phyloP scores from a whole-genome alignment of 2,888 invertebrate species.

The Drosophila birchii region DNA sequence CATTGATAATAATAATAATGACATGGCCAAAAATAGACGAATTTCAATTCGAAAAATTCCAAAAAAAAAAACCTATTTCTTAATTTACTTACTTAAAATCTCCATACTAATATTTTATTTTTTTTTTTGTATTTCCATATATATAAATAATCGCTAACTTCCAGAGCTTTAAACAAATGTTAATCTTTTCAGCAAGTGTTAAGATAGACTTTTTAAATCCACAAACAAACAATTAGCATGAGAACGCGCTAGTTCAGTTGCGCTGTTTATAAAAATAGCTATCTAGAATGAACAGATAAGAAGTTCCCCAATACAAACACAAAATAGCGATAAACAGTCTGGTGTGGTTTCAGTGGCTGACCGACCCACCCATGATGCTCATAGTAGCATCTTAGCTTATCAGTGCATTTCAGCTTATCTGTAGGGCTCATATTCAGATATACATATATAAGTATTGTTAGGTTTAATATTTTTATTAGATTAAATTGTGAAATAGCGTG shows the following conservation, averaged over 20 bases:
- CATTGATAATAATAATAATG: no score
- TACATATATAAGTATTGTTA: not conserved
- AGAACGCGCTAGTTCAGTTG: not conserved
- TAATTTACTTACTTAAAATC: no score
- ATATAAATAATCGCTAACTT: not conserved
- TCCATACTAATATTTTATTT: no score
- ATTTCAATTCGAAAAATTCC: no score
- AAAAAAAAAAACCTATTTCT: no score
- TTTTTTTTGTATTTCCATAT: not conserved
- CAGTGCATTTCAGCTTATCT: constrained; percentile 1
- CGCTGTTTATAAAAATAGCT: constrained; percentile 1
- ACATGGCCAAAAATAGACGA: no score
- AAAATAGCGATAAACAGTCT: not conserved
- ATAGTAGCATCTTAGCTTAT: constrained; percentile 4
- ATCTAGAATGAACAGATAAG: constrained; percentile 35
- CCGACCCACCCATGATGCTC: not conserved
- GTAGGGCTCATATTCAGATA: not conserved
- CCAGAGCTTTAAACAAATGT: no score
- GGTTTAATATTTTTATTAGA: not conserved
- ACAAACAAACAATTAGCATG: not conserved
- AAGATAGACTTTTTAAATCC: not conserved
- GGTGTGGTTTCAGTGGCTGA: not conserved
- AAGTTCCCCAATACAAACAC: constrained; percentile 25
- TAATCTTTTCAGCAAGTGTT: not conserved
- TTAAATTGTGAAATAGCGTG: not conserved